A percentile compares a stretch with the other conserved stretches of the same genome.
phyloP scores from a whole-genome alignment of 2,113 vertebrate genomes.

The Cochlearius cochlearius region DNA sequence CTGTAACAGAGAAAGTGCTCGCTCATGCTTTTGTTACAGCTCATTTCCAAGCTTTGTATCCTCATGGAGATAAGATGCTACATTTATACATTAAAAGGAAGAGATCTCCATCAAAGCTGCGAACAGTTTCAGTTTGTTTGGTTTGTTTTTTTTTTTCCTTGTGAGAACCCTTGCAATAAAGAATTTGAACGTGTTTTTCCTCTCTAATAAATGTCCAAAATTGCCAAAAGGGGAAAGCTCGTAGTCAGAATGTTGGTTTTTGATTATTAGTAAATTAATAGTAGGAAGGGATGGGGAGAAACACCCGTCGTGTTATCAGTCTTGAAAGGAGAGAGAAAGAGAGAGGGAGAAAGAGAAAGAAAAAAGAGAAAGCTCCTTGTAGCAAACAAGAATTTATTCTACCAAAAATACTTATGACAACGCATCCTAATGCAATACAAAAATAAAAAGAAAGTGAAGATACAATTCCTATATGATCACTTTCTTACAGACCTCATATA shows the following conservation, averaged over 20 bases:
- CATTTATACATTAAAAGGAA: constrained; percentile 17
- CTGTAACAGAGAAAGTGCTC: constrained; percentile 23
- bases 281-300: constrained; percentile 14
- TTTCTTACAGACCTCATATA: constrained; percentile 85
- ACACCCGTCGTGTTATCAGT: constrained; percentile 9
- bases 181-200: constrained; percentile 9
- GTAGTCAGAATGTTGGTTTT: constrained; percentile 54
- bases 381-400: constrained; percentile 93
- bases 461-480: constrained; percentile 81
- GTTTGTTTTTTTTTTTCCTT: not conserved
- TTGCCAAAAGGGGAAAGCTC: constrained; percentile 48
- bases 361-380: constrained; percentile 79
- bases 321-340: constrained; percentile 2
- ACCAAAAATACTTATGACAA: constrained; percentile 93
- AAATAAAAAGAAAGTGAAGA: constrained; percentile 92
- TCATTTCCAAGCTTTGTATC: constrained; percentile 54
- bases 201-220: constrained; percentile 63
- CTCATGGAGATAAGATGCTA: constrained; percentile 15
- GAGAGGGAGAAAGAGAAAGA: not conserved
- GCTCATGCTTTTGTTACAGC: constrained; percentile 40
- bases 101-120: constrained; percentile 16
- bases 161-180: constrained; percentile 39
- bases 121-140: not conserved
- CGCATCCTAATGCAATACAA: constrained; percentile 86
- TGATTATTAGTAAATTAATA: constrained; percentile 60